Evolutionary conservation across 2,888 invertebrate species (phyloP).

Genomic region (Icerya purchasi): DNA sequence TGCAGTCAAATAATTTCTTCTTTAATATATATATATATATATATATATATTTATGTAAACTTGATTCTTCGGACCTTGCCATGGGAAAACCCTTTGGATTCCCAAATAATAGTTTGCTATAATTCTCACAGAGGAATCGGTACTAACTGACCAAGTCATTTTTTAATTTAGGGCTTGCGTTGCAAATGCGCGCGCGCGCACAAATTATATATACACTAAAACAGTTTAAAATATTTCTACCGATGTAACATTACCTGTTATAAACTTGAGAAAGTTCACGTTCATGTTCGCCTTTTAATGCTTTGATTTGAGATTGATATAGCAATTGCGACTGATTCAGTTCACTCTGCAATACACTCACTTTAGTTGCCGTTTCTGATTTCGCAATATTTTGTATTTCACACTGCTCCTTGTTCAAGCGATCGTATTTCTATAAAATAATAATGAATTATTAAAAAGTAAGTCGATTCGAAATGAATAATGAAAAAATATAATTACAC

Average conservation of each 20-base stretch:
- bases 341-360: slow-evolving; percentile 29
- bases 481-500: too few relatives aligned
- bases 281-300: slow-evolving; percentile 37
- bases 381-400: slow-evolving; percentile 41
- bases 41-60: too few relatives aligned
- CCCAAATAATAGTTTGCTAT: too few relatives aligned
- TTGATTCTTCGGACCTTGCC: too few relatives aligned
- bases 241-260: slow-evolving; percentile 55
- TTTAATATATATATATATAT: too few relatives aligned
- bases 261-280: slow-evolving; percentile 57
- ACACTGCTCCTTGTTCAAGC: slow-evolving; percentile 12
- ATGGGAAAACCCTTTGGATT: too few relatives aligned
- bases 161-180: too few relatives aligned
- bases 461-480: too few relatives aligned
- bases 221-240: neutral
- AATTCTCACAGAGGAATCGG: too few relatives aligned
- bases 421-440: slow-evolving; percentile 8
- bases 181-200: too few relatives aligned
- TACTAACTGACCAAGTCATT: too few relatives aligned
- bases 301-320: slow-evolving; percentile 18
- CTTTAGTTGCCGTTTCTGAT: slow-evolving; percentile 30
- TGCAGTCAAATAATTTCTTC: too few relatives aligned
- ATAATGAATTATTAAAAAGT: neutral
- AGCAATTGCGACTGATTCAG: slow-evolving; percentile 26
- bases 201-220: neutral